These are phyloP conservation scores for Amphipyra berbera DNA, from an alignment of 2,888 invertebrate species.

Conservation along the genomic window DNA sequence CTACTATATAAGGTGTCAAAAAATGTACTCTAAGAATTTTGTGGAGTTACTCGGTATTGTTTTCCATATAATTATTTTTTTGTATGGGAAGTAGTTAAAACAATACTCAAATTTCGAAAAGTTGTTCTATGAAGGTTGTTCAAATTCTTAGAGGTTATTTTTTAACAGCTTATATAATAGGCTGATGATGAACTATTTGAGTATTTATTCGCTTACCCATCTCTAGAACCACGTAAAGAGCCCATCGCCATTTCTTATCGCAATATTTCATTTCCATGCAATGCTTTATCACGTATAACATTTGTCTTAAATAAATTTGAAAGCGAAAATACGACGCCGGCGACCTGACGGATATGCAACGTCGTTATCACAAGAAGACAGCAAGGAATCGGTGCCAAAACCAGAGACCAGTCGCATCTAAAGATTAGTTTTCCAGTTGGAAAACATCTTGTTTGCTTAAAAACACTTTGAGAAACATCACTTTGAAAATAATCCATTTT, in stretches of 20 bases:
- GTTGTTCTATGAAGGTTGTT: too few species aligned
- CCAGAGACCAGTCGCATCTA: slow-evolving; percentile 17
- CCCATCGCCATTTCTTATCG: background rate
- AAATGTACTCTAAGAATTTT: too few species aligned
- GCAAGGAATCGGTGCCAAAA: slow-evolving; percentile 48
- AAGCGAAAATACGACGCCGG: slow-evolving; percentile 46
- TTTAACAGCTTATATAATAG: too few species aligned
- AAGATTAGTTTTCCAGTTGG: slow-evolving; percentile 32
- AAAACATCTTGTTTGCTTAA: slow-evolving; percentile 49
- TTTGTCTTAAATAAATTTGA: slow-evolving; percentile 49
- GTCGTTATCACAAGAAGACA: slow-evolving; percentile 48
- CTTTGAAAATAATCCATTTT: slow-evolving; percentile 10
- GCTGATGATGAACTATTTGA: too few species aligned
- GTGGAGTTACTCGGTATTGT: too few species aligned
- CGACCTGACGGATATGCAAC: slow-evolving; percentile 53
- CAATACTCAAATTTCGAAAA: too few species aligned
- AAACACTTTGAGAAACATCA: slow-evolving; percentile 11
- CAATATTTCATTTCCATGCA: slow-evolving; percentile 25
- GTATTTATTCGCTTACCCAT: too few species aligned
- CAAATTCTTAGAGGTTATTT: too few species aligned
- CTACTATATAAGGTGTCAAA: too few species aligned
- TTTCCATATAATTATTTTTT: too few species aligned
- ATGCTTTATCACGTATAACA: slow-evolving; percentile 45
- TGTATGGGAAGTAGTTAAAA: too few species aligned
- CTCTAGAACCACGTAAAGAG: too few species aligned